Percentiles rank a stretch among this genome's conserved stretches.
These are phyloP conservation scores for Lagria hirta DNA, from an alignment of 2,888 invertebrate species.

Conservation along the genomic window DNA sequence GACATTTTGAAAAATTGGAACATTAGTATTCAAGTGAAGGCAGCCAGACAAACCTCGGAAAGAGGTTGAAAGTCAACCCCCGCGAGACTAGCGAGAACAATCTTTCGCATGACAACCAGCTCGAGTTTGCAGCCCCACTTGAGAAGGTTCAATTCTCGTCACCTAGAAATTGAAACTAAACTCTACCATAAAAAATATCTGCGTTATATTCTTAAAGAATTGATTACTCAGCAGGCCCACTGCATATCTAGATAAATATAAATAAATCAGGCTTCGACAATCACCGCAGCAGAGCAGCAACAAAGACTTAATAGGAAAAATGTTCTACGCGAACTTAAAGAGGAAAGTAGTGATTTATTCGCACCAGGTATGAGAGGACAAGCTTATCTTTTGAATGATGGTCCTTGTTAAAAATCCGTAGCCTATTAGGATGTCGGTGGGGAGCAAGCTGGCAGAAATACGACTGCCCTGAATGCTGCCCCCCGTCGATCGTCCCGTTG, in stretches of 20 bases:
- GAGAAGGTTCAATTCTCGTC: slow-evolving; percentile 30
- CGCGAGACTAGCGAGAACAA: slow-evolving; percentile 43
- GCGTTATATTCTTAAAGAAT: slow-evolving; percentile 5
- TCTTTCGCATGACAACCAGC: slow-evolving; percentile 47
- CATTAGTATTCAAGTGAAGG: slow-evolving; percentile 48
- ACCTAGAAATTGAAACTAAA: slow-evolving; percentile 39
- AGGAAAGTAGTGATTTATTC: slow-evolving; percentile 48
- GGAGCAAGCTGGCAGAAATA: slow-evolving; percentile 33
- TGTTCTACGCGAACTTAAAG: slow-evolving; percentile 24
- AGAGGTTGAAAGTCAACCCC: slow-evolving; percentile 49
- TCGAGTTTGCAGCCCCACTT: slow-evolving; percentile 33
- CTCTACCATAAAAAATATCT: slow-evolving; percentile 25
- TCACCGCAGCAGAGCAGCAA: background rate
- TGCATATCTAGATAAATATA: no score
- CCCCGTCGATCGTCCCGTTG: slow-evolving; percentile 24
- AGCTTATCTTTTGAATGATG: slow-evolving; percentile 51
- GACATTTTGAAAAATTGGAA: slow-evolving; percentile 45
- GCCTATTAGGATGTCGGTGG: slow-evolving; percentile 45
- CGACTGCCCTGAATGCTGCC: slow-evolving; percentile 23
- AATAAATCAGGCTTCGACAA: slow-evolving; percentile 4
- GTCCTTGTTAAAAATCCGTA: slow-evolving; percentile 50
- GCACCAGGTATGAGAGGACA: slow-evolving; percentile 46
- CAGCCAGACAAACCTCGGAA: slow-evolving; percentile 46
- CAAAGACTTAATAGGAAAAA: slow-evolving; percentile 19
- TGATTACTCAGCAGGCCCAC: no score